Evolutionary conservation across 1,140 invertebrate species (phyloP).

Genomic region (Drosophila oshimai): DNA sequence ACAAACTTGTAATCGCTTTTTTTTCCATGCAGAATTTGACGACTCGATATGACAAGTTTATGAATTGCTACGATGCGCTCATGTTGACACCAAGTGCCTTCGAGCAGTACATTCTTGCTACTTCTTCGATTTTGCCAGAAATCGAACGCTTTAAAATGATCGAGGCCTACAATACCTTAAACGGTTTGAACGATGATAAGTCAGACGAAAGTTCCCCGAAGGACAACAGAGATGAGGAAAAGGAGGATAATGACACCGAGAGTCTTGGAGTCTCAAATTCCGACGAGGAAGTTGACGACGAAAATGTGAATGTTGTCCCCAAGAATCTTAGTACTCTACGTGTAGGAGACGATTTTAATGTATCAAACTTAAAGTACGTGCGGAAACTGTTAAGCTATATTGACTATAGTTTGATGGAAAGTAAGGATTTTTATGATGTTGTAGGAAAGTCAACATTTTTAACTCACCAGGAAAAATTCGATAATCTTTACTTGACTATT

Average conservation of each 20-base stretch:
- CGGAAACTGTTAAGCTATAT: not conserved
- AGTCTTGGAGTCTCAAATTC: too few species aligned
- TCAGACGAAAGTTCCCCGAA: too few species aligned
- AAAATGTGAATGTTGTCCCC: too few species aligned
- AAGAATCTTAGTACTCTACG: too few species aligned
- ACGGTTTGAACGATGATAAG: too few species aligned
- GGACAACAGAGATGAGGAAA: too few species aligned
- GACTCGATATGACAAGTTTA: not conserved
- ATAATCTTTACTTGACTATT: not conserved
- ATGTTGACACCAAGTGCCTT: not conserved
- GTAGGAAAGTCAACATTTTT: not conserved
- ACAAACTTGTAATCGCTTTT: not conserved
- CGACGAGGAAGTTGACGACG: too few species aligned
- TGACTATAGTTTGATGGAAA: not conserved
- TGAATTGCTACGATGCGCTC: not conserved
- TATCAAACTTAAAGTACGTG: too few species aligned
- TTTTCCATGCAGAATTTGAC: not conserved
- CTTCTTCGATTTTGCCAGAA: not conserved
- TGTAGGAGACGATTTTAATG: too few species aligned
- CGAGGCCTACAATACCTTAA: not conserved
- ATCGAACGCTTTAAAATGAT: not conserved
- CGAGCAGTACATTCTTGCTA: not conserved
- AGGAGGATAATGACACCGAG: too few species aligned
- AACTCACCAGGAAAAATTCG: not conserved
- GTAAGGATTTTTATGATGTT: not conserved